Conservation (phyloP, 2,888 invertebrate species). For the Troides aeacus region DNA sequence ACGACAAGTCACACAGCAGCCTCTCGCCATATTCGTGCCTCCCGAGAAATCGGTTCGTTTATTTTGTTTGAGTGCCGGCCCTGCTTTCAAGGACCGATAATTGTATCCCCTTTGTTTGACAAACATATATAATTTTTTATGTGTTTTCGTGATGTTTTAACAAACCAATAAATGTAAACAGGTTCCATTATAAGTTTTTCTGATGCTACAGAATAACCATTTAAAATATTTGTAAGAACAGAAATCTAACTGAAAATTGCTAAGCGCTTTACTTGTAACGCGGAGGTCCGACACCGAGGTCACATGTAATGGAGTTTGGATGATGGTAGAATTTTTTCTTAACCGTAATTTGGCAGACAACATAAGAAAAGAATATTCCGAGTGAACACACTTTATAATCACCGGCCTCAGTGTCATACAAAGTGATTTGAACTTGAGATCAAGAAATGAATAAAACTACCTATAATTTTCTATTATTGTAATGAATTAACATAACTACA, state of each 20-base stretch:
- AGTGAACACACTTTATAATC: too few species aligned
- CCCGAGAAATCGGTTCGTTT: slow-evolving; percentile 75
- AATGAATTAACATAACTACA: too few species aligned
- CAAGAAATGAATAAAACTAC: too few species aligned
- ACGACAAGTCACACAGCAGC: slow-evolving; percentile 42
- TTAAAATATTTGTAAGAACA: background rate
- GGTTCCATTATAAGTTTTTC: too few species aligned
- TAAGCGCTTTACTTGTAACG: background rate
- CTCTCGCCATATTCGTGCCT: slow-evolving; percentile 61
- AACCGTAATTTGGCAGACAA: too few species aligned
- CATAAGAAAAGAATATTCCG: too few species aligned
- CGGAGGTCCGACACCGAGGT: too few species aligned
- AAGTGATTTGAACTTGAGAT: too few species aligned
- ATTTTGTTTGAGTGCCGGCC: slow-evolving; percentile 64
- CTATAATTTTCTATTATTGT: too few species aligned
- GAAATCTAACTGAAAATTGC: background rate
- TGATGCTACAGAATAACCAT: too few species aligned
- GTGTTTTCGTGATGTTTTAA: background rate
- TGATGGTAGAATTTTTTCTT: background rate
- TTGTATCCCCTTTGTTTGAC: slow-evolving; percentile 27
- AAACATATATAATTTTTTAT: background rate
- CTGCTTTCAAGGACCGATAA: slow-evolving; percentile 40
- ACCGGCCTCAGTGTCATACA: too few species aligned
- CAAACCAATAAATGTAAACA: background rate
- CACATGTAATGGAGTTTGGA: background rate